A percentile compares a stretch with the other conserved stretches of the same genome.
These are phyloP conservation scores for Drosophila nikananu DNA, from an alignment of 1,140 invertebrate species.

Conservation along the genomic window DNA sequence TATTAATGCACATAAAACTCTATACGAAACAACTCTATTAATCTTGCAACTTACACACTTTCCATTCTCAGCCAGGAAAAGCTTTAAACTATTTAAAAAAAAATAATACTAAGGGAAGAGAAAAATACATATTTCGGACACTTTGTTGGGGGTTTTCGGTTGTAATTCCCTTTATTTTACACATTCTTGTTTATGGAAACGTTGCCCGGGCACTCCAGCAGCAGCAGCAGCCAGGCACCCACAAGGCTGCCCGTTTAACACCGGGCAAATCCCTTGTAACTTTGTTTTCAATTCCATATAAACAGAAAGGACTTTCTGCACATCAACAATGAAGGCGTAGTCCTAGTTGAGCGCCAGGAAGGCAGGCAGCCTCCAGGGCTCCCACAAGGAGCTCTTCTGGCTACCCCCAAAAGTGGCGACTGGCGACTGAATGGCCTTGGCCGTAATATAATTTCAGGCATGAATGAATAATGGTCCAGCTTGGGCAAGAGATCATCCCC, in stretches of 20 bases:
- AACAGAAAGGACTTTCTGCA: conserved; percentile 31
- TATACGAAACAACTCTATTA: neutral
- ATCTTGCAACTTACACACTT: neutral
- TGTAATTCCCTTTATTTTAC: conserved; percentile 20
- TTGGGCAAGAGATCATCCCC: conserved; percentile 34
- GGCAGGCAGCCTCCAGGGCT: neutral
- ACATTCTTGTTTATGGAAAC: conserved; percentile 18
- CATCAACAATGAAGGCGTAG: conserved; percentile 23
- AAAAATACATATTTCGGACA: conserved; percentile 8
- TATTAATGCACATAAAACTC: neutral
- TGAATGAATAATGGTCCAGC: conserved; percentile 39
- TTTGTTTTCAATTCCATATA: conserved; percentile 27
- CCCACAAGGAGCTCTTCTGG: neutral
- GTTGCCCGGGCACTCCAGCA: conserved; percentile 3
- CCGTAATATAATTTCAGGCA: conserved; percentile 42
- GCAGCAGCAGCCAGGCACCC: neutral
- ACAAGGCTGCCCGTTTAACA: conserved; percentile 2
- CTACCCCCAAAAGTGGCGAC: too few species aligned
- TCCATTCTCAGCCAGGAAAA: neutral
- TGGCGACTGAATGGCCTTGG: conserved; percentile 10
- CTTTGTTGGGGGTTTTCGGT: conserved; percentile 5
- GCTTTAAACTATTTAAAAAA: conserved; percentile 8
- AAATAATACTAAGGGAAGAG: too few species aligned
- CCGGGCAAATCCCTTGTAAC: conserved; percentile 16
- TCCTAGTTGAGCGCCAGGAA: conserved; percentile 17